These are phyloP conservation scores for Ctenoplectra terminalis DNA, from an alignment of 1,140 invertebrate genomes.

Conservation along the genomic window DNA sequence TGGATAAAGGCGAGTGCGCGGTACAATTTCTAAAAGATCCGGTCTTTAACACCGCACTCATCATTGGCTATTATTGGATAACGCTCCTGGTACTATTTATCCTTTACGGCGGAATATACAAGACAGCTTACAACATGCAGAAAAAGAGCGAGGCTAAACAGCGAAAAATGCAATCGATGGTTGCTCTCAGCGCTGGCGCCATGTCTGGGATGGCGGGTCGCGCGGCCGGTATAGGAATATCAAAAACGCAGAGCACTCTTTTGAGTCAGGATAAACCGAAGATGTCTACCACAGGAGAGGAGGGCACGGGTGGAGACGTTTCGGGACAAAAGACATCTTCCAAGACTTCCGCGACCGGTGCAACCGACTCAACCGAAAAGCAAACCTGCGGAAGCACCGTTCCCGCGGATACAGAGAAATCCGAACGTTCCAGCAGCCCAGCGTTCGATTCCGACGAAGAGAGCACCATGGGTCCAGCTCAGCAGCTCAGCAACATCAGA, in stretches of 20 bases:
- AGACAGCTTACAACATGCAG: slow-evolving; percentile 98
- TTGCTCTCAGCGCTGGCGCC: slow-evolving; percentile 92
- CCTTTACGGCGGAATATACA: slow-evolving; percentile 98
- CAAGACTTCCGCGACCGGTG: slow-evolving; percentile 35
- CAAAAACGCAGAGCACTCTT: slow-evolving; percentile 89
- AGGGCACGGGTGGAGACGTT: slow-evolving; percentile 18
- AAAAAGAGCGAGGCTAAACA: slow-evolving; percentile 98
- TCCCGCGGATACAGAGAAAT: slow-evolving; percentile 84
- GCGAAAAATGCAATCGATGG: slow-evolving; percentile 96
- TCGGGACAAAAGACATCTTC: slow-evolving; percentile 45
- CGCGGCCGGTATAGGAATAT: slow-evolving; percentile 92
- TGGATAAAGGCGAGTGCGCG: slow-evolving; percentile 94
- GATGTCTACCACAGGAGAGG: slow-evolving; percentile 40
- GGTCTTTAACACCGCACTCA: slow-evolving; percentile 98
- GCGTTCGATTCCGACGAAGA: slow-evolving; percentile 98
- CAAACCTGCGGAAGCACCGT: slow-evolving; percentile 35
- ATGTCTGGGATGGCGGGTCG: slow-evolving; percentile 95
- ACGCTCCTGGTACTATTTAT: slow-evolving; percentile 96
- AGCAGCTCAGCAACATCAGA: slow-evolving; percentile 75
- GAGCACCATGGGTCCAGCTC: slow-evolving; percentile 83
- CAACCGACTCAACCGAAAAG: slow-evolving; percentile 47
- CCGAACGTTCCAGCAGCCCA: slow-evolving; percentile 96
- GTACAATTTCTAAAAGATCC: slow-evolving; percentile 99
- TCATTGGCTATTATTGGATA: slow-evolving; percentile 99
- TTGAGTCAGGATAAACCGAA: slow-evolving; percentile 89